Conservation (phyloP, 1,140 invertebrate species). For the Cephus cinctus region DNA sequence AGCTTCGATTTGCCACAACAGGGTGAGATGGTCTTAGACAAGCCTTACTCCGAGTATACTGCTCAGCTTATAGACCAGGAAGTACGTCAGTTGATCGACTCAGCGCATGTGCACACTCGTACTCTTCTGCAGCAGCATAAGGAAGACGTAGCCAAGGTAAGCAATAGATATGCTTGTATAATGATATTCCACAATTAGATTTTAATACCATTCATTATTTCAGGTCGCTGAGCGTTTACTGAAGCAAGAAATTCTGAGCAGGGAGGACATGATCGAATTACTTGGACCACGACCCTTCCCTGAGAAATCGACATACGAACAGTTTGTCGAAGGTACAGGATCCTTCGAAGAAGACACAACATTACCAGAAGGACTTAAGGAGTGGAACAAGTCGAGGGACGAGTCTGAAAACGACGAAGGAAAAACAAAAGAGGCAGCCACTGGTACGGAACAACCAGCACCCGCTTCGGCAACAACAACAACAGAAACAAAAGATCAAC, state of each 20-base stretch:
- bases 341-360: conserved; percentile 95
- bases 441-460: conserved; percentile 3
- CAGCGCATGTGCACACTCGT: conserved; percentile 79
- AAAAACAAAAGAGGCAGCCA: background rate
- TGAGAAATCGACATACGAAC: conserved; percentile 99
- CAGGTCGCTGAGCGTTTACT: conserved; percentile 92
- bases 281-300: conserved; percentile 93
- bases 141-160: conserved; percentile 82
- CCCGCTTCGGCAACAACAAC: conserved; percentile 5
- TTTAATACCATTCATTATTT: conserved; percentile 16
- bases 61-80: conserved; percentile 96
- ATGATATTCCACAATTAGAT: conserved; percentile 2
- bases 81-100: conserved; percentile 81
- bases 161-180: background rate
- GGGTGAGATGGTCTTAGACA: conserved; percentile 92
- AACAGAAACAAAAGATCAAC: conserved; percentile 27
- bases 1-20: conserved; percentile 93
- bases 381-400: conserved; percentile 83
- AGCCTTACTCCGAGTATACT: conserved; percentile 98
- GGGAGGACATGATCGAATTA: conserved; percentile 98
- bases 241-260: conserved; percentile 92
- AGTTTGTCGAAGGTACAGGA: conserved; percentile 98
- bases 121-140: conserved; percentile 84
- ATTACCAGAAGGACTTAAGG: conserved; percentile 92
- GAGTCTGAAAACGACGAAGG: conserved; percentile 7